Base-by-base conservation (phyloP, 2,797 vertebrate species). In the Nyctibius grandis region DNA sequence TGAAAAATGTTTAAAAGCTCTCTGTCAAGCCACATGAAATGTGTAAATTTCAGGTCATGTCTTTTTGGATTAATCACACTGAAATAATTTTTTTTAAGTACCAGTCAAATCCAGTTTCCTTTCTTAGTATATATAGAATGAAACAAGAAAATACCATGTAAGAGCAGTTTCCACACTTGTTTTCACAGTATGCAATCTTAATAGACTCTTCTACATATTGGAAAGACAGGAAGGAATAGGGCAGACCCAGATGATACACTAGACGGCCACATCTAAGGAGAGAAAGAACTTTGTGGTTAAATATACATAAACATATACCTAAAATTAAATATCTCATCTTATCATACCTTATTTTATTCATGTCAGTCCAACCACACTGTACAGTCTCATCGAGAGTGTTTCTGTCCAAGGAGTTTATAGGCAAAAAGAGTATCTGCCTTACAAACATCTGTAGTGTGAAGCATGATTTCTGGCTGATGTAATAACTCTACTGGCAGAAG, bases 231-330 rank as follows among this genome's bases (percentile, higher is more conserved):
- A 98, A 97, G 92, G 99, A 98, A 76, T 98, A 99, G n/a, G 99
- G 99, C 88, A 99, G 97, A 38, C 98, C 98, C 88, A 99, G 97
- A 61, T 99, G 99, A 70, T 98, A 97, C 16, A 99, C 99, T 21
- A 99, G 98, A 93, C 98, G 98, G n/a, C 99, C 99, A 33, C 99
- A 99, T 95, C 99, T 99, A 94, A 83, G 54, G 72, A 94, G 23
- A 97, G 25, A 94, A 91, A 60, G 23, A 75, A 48, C 15, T 38
- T 28, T 29, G 19, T 12, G 21, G 59, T 96, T 82, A 93, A n/a
- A 20, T 28, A 44, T 7, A 33, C 13, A 36, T 57, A 38, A 76
- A 91, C 7, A 40, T 25, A 64, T 1, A 64, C 29, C 33, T 53
- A 87, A 63, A 78, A 74, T 59, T 42, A 85, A 80, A 25, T 15